These are phyloP conservation scores for Ctenosaura bakeri DNA, from an alignment of 2,797 vertebrate genomes.

Conservation along the genomic window DNA sequence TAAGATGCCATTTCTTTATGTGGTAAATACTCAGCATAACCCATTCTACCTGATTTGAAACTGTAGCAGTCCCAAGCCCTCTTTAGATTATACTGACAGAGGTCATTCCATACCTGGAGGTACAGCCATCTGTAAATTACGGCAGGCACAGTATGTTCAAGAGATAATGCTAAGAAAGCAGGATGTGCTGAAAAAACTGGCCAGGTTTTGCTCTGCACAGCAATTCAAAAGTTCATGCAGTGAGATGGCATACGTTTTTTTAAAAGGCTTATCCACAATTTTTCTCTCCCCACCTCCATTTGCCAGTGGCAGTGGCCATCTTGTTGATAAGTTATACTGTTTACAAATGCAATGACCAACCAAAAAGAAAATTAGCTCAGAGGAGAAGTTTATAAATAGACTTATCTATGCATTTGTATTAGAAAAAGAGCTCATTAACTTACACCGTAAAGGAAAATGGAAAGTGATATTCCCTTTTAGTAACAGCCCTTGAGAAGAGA, in stretches of 20 bases:
- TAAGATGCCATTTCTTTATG: constrained; percentile 56
- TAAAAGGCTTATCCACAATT: constrained; percentile 56
- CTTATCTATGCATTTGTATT: neutral
- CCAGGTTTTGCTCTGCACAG: constrained; percentile 66
- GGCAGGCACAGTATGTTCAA: constrained; percentile 59
- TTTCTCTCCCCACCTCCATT: neutral
- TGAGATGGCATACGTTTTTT: constrained; percentile 31
- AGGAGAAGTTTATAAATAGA: constrained; percentile 7
- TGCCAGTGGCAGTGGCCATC: neutral
- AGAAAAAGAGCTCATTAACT: neutral
- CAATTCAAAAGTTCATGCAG: constrained; percentile 52
- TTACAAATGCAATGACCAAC: constrained; percentile 16
- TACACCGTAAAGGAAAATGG: neutral
- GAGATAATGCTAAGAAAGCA: constrained; percentile 72
- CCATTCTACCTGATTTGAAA: constrained; percentile 71
- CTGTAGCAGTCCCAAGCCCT: constrained; percentile 65
- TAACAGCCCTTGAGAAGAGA: neutral
- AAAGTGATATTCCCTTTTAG: neutral
- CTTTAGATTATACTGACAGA: constrained; percentile 73
- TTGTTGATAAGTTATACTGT: neutral
- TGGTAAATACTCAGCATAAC: constrained; percentile 61
- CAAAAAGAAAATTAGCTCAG: neutral
- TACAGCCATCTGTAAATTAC: constrained; percentile 75
- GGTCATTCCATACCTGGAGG: constrained; percentile 71
- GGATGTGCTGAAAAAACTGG: constrained; percentile 63